Conservation (phyloP, 1,140 invertebrate species). For the Nephotettix cincticeps region DNA sequence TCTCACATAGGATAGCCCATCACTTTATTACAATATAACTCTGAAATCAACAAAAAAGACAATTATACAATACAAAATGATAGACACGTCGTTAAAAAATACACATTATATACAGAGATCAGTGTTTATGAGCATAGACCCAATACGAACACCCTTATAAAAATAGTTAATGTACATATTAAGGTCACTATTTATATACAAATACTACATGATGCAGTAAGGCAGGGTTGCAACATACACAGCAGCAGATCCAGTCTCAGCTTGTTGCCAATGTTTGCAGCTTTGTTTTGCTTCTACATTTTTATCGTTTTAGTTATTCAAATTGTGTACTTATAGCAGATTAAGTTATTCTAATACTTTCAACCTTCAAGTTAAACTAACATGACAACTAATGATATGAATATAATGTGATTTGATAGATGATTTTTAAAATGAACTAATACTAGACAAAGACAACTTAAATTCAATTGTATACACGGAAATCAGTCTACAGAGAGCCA, state of each 20-base stretch:
- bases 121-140: constrained; percentile 23
- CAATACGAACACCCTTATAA: constrained; percentile 21
- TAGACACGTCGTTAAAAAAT: constrained; percentile 21
- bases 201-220: constrained; percentile 13
- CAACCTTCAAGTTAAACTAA: too few relatives aligned
- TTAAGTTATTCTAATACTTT: too few relatives aligned
- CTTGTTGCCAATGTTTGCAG: too few relatives aligned
- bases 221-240: not conserved
- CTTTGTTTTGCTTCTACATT: too few relatives aligned
- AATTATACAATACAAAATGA: constrained; percentile 22
- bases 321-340: too few relatives aligned
- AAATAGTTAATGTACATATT: constrained; percentile 26
- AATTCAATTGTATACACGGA: not conserved
- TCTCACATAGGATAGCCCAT: constrained; percentile 10
- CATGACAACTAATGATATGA: too few relatives aligned
- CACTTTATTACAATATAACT: constrained; percentile 29
- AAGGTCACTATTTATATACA: constrained; percentile 17
- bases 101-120: constrained; percentile 28
- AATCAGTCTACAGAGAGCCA: not conserved
- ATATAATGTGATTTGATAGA: too few relatives aligned
- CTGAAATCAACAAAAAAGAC: constrained; percentile 22
- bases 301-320: too few relatives aligned
- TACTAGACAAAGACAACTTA: not conserved
- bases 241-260: too few relatives aligned
- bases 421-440: too few relatives aligned